Percentiles rank a stretch among this genome's conserved stretches.
Conservation (phyloP, 2,797 vertebrate genomes). For the Bradypus variegatus region DNA sequence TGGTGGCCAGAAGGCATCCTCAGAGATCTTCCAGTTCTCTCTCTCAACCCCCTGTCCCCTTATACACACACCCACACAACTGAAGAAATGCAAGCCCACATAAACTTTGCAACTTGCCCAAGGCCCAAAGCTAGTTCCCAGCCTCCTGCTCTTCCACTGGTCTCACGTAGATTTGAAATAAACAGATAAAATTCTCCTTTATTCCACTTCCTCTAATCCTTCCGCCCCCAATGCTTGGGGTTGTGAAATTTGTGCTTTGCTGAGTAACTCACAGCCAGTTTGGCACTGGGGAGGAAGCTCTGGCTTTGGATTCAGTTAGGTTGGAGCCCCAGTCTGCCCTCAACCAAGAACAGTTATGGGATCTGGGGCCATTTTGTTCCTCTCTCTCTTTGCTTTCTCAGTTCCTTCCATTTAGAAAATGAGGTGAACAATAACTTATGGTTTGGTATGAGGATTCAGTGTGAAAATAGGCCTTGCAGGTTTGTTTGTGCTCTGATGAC, state of each 20-base stretch:
- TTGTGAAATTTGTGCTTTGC: no score
- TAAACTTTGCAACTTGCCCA: not conserved
- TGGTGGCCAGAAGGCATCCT: not conserved
- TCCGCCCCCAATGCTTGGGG: not conserved
- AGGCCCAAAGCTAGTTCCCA: accelerated
- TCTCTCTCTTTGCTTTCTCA: not conserved
- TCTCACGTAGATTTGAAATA: not conserved
- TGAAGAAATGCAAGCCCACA: no score
- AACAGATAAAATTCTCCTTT: accelerated
- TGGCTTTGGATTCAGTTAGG: no score
- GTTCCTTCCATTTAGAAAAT: not conserved
- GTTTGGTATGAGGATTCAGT: accelerated
- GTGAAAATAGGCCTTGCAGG: no score
- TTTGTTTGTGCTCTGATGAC: no score
- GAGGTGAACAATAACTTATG: not conserved
- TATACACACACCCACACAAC: no score
- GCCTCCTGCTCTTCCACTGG: accelerated
- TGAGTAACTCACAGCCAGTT: no score
- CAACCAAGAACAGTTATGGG: accelerated
- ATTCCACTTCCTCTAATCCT: no score
- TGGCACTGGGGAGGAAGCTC: no score
- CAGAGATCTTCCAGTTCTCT: accelerated
- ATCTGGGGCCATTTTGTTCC: accelerated
- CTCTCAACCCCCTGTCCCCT: no score
- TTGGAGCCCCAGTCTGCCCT: no score